Percentiles rank a stretch among this genome's conserved stretches.
Evolutionary conservation across 2,113 vertebrate genomes (phyloP).

Genomic region (Pollimyrus isidori): DNA sequence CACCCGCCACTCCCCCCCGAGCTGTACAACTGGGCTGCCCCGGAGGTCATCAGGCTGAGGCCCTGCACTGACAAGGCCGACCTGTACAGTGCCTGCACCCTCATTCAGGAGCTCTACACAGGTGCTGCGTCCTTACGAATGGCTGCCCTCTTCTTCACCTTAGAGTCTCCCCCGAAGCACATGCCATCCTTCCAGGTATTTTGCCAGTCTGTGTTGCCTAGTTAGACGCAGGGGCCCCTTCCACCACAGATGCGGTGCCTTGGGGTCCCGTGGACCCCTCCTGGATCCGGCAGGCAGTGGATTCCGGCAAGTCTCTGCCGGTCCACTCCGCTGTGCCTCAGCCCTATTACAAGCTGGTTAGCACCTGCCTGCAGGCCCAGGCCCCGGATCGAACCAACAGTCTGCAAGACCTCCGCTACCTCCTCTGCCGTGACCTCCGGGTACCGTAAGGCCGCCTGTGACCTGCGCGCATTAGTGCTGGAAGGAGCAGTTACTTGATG

Average conservation of each 20-base stretch:
- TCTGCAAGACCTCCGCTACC: constrained; percentile 47
- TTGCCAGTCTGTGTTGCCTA: neutral
- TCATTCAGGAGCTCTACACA: constrained; percentile 60
- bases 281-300: constrained; percentile 45
- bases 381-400: constrained; percentile 43
- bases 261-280: constrained; percentile 48
- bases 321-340: constrained; percentile 44
- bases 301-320: constrained; percentile 42
- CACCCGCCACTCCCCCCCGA: constrained; percentile 33
- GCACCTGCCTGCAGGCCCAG: constrained; percentile 40
- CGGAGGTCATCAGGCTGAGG: constrained; percentile 49
- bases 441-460: constrained; percentile 17
- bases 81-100: constrained; percentile 58
- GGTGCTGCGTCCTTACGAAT: constrained; percentile 32
- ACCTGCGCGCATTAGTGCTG: neutral
- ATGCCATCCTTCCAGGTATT: neutral
- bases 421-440: constrained; percentile 46
- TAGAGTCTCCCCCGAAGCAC: neutral
- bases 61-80: constrained; percentile 49
- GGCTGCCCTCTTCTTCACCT: neutral
- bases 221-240: neutral
- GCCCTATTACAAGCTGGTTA: constrained; percentile 49
- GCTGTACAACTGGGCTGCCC: constrained; percentile 60
- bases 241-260: constrained; percentile 48
- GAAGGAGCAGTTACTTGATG: neutral